A percentile compares a stretch with the other conserved stretches of the same genome.
Conservation (phyloP, 1,140 invertebrate species). For the Nixonia krombeini region DNA sequence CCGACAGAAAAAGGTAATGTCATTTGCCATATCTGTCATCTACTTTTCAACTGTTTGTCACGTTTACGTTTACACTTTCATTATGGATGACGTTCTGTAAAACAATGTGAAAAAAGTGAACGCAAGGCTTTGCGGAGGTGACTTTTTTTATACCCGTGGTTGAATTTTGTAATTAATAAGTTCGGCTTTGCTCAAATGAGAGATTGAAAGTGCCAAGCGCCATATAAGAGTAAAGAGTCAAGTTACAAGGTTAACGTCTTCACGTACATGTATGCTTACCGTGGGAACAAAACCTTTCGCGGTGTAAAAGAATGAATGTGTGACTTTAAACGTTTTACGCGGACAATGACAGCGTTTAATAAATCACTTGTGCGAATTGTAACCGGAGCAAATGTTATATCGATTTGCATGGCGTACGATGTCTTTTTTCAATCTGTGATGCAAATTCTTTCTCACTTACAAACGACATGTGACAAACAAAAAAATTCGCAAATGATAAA, state of each 20-base stretch:
- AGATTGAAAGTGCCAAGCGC: conserved; percentile 48
- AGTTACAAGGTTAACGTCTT: conserved; percentile 50
- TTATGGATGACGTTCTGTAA: too few relatives aligned
- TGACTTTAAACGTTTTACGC: conserved; percentile 33
- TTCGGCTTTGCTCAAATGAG: conserved; percentile 37
- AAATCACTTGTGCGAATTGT: conserved; percentile 28
- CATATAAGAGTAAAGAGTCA: conserved; percentile 48
- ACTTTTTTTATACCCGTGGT: conserved; percentile 4
- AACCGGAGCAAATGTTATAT: conserved; percentile 25
- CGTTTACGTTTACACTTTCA: too few relatives aligned
- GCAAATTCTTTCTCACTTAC: too few relatives aligned
- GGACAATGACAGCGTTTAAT: conserved; percentile 33
- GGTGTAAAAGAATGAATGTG: conserved; percentile 32
- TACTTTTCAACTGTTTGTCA: too few relatives aligned
- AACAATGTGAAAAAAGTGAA: too few relatives aligned
- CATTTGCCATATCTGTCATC: too few relatives aligned
- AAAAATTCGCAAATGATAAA: too few relatives aligned
- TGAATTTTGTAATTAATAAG: conserved; percentile 30
- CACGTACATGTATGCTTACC: conserved; percentile 28
- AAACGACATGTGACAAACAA: too few relatives aligned
- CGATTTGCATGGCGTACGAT: too few relatives aligned
- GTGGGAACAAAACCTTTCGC: conserved; percentile 47
- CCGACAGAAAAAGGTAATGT: too few relatives aligned
- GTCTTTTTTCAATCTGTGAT: too few relatives aligned
- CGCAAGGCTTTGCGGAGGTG: too few relatives aligned